Evolutionary conservation across 2,797 vertebrate species (phyloP).

Genomic region (Cyprinodon diabolis): DNA sequence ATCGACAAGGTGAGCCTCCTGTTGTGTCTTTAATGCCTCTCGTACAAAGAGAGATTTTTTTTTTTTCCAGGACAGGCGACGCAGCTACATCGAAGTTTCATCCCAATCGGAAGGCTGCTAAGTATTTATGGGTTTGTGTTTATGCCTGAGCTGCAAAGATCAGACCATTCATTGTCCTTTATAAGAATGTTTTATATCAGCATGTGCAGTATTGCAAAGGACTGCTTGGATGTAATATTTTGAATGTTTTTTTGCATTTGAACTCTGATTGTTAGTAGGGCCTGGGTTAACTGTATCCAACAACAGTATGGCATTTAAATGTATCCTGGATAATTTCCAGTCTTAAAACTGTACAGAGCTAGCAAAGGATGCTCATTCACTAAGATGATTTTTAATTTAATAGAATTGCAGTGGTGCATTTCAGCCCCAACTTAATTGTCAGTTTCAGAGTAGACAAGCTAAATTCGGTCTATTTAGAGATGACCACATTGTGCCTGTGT

Average conservation of each 20-base stretch:
- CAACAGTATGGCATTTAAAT: not conserved
- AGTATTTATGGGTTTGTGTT: not conserved
- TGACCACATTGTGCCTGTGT: not conserved
- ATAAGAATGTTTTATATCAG: not conserved
- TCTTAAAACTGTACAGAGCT: not conserved
- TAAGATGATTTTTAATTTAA: too few species aligned
- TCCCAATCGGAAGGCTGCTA: slow-evolving; percentile 8
- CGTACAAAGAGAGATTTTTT: slow-evolving; percentile 53
- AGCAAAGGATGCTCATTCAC: not conserved
- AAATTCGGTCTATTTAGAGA: not conserved
- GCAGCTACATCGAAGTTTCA: not conserved
- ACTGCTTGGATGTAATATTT: not conserved
- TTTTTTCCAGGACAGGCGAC: slow-evolving; percentile 53
- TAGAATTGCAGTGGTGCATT: not conserved
- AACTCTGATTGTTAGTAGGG: not conserved
- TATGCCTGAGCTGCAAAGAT: not conserved
- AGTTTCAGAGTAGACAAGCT: not conserved
- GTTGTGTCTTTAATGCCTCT: slow-evolving; percentile 59
- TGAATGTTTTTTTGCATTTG: not conserved
- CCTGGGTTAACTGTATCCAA: not conserved
- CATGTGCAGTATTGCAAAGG: not conserved
- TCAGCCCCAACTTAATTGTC: not conserved
- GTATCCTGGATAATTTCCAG: not conserved
- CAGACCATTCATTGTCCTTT: not conserved
- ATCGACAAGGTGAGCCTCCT: slow-evolving; percentile 73